Evolutionary conservation across 2,113 vertebrate species (phyloP), one percentile per base, ranked within the genome.

Genomic region (Tupaia chinensis): DNA sequence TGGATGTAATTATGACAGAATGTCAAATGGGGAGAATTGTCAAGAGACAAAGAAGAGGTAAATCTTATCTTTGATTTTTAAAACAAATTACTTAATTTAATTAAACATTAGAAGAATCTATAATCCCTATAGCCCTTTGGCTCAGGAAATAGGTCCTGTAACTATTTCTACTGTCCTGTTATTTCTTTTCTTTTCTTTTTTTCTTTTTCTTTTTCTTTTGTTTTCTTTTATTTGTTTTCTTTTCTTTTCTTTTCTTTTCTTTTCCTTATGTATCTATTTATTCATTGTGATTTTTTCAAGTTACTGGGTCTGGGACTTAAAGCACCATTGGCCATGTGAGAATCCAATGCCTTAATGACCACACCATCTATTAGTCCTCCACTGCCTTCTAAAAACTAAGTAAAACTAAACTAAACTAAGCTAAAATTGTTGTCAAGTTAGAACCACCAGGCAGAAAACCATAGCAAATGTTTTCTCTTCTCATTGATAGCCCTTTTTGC

Each of bases 31-130:
- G 17, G 23, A 92, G 29, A 81, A 60, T 60, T 58, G 54, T 27
- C 61, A 20, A 70, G 9, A 60, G 65, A 84, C 6, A 73, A 78
- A 25, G 63, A 82, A 79, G 44, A 77, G 17, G 74, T 23, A 29
- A 6, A 68, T 87, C n/a, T 91, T 77, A 44, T n/a, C 13, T 7
- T 82, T 65, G 34, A 54, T 61, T 89, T 94, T 89, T 54, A 80
- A 89, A 68, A 83, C 65, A 85, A 81, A 12, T 58, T 34, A 54
- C 60, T 60, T 91, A 77, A 95, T 73, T 72, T 85, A 77, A 81
- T 66, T 65, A 91, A 74, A 7, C 5, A 81, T 61, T 44, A 91
- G 27, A 60, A 91, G 68, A 69, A 63, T 84, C 54, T 65, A 1
- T 70, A 77, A 72, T 22, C 53, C 2, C 0, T 66, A 2, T 25